Conservation (phyloP, 2,113 vertebrate species). For the Phodopus roborovskii region DNA sequence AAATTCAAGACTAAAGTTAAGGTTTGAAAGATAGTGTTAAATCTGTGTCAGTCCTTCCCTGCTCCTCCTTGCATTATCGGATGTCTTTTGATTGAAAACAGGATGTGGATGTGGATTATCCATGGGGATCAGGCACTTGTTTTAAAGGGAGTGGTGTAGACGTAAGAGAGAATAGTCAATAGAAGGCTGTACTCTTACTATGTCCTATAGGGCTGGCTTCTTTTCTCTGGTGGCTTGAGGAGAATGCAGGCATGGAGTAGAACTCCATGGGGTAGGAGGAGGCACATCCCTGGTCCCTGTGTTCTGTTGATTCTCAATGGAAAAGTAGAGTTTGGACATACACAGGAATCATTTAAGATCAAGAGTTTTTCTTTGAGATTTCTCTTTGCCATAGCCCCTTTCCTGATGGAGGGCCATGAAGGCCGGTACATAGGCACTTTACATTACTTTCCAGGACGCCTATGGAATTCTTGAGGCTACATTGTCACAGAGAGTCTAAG, state of each 20-base stretch:
- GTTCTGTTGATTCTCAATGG: background rate
- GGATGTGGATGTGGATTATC: background rate
- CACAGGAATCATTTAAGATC: background rate
- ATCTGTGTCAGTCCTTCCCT: background rate
- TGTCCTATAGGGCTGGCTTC: background rate
- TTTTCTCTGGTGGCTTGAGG: background rate
- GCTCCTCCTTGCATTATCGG: background rate
- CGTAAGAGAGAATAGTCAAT: background rate
- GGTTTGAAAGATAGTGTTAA: background rate
- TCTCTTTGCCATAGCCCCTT: background rate
- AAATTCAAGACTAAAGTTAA: too few relatives aligned
- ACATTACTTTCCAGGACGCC: background rate
- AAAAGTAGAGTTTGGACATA: background rate
- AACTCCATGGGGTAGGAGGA: background rate
- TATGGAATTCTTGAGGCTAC: background rate
- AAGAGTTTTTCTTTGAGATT: background rate
- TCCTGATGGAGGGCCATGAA: background rate
- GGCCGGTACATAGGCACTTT: background rate
- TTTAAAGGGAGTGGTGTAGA: background rate
- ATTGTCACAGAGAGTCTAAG: background rate
- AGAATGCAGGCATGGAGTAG: background rate
- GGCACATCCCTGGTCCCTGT: background rate
- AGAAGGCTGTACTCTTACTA: background rate
- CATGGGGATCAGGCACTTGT: too few relatives aligned
- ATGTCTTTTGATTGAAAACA: background rate